These are phyloP conservation scores for Sceloporus tristichus DNA, from an alignment of 2,113 vertebrate genomes.

Conservation along the genomic window DNA sequence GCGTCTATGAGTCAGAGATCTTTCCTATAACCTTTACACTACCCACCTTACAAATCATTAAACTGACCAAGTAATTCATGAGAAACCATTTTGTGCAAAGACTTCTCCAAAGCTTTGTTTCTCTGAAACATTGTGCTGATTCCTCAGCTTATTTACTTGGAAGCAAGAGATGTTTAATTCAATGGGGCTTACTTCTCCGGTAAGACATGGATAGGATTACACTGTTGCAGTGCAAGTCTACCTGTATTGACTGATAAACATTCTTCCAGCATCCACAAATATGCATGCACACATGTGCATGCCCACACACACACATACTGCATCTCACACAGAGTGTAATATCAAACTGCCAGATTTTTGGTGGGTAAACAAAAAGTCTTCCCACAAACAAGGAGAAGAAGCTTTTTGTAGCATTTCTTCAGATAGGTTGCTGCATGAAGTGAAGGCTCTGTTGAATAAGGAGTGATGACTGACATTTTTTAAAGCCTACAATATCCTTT, in stretches of 20 bases:
- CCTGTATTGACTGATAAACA: background rate
- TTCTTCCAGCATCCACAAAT: background rate
- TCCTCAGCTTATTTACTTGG: no score
- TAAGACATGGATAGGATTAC: no score
- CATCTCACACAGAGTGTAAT: background rate
- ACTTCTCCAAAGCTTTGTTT: background rate
- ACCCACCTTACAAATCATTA: background rate
- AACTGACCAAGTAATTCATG: background rate
- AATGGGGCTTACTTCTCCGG: no score
- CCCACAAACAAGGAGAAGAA: background rate
- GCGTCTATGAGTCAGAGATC: background rate
- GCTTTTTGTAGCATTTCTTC: slow-evolving; percentile 17
- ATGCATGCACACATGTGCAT: background rate
- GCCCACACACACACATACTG: background rate
- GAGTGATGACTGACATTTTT: slow-evolving; percentile 31
- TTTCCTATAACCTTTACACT: background rate
- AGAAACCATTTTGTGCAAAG: no score
- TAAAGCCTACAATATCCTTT: background rate
- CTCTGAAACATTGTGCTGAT: background rate
- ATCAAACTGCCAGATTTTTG: background rate
- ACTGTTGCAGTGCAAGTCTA: no score
- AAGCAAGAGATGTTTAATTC: no score
- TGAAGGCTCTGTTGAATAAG: slow-evolving; percentile 34
- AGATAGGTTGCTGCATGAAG: background rate
- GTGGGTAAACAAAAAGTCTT: background rate